A percentile compares a stretch with the other conserved stretches of the same genome.
Evolutionary conservation across 1,140 invertebrate genomes (phyloP).

Genomic region (Lasioglossum albipes): DNA sequence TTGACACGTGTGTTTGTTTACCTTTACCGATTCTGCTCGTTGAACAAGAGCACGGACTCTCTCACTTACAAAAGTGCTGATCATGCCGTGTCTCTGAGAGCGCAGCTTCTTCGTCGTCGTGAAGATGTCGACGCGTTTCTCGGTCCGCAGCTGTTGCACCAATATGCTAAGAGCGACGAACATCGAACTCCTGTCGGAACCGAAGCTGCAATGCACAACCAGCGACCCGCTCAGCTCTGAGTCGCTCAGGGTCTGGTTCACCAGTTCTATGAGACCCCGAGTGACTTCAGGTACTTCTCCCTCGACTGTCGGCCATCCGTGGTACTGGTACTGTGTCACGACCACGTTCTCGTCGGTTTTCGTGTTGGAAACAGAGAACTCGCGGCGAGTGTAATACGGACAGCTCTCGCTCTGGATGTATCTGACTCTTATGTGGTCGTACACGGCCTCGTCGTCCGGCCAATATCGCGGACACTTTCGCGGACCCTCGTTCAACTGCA

Average conservation of each 20-base stretch:
- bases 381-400: constrained; percentile 91
- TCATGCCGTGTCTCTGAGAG: constrained; percentile 90
- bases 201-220: constrained; percentile 91
- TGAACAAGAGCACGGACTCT: not conserved
- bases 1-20: no score
- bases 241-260: constrained; percentile 84
- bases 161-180: constrained; percentile 93
- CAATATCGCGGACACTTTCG: constrained; percentile 94
- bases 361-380: constrained; percentile 89
- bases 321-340: constrained; percentile 93
- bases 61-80: constrained; percentile 88
- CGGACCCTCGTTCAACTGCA: constrained; percentile 85
- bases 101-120: constrained; percentile 90
- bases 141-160: constrained; percentile 89
- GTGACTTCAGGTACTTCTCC: constrained; percentile 93
- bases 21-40: no score
- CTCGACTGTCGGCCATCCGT: constrained; percentile 92
- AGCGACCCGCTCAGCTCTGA: constrained; percentile 83
- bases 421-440: constrained; percentile 91
- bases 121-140: constrained; percentile 92
- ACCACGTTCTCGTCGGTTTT: constrained; percentile 85
- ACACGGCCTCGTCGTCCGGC: constrained; percentile 91
- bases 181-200: constrained; percentile 92
- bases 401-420: constrained; percentile 93
- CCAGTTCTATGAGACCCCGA: constrained; percentile 89